Percentiles rank a stretch among this genome's conserved stretches.
Evolutionary conservation across 2,113 vertebrate genomes (phyloP).

Genomic region (Podocnemis expansa): DNA sequence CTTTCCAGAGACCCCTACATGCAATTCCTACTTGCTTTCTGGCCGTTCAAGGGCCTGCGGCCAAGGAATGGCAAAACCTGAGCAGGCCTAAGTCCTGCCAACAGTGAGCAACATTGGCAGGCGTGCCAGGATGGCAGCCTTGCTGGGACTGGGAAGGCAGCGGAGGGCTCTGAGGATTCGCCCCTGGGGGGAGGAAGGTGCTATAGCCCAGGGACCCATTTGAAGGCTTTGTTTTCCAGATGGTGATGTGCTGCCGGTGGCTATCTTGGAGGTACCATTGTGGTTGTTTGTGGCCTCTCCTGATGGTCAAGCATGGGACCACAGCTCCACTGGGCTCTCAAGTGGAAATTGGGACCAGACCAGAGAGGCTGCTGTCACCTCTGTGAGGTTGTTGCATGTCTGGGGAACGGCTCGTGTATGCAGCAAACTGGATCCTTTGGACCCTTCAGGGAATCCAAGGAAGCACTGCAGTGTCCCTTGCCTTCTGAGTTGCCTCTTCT

Average conservation of each 20-base stretch:
- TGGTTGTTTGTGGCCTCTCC: neutral
- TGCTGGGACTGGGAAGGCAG: neutral
- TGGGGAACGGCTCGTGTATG: neutral
- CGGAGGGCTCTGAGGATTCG: no score
- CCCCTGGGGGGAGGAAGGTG: no score
- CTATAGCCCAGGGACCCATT: neutral
- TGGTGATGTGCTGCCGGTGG: neutral
- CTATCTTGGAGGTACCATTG: neutral
- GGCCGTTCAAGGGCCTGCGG: neutral
- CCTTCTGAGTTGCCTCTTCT: neutral
- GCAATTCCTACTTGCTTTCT: neutral
- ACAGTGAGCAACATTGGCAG: constrained; percentile 58
- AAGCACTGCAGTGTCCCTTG: neutral
- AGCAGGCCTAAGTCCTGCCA: constrained; percentile 37
- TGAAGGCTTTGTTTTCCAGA: neutral
- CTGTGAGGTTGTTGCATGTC: neutral
- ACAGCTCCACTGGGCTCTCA: neutral
- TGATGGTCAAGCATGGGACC: neutral
- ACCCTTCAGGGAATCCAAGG: neutral
- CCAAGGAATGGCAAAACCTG: neutral
- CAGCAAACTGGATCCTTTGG: neutral
- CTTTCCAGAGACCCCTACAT: neutral
- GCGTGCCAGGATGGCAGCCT: no score
- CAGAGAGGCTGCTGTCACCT: neutral
- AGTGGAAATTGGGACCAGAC: neutral